Evolutionary conservation across 2,888 invertebrate genomes (phyloP), one percentile per base, ranked within the genome.

Genomic region (Osedax frankpressi): DNA sequence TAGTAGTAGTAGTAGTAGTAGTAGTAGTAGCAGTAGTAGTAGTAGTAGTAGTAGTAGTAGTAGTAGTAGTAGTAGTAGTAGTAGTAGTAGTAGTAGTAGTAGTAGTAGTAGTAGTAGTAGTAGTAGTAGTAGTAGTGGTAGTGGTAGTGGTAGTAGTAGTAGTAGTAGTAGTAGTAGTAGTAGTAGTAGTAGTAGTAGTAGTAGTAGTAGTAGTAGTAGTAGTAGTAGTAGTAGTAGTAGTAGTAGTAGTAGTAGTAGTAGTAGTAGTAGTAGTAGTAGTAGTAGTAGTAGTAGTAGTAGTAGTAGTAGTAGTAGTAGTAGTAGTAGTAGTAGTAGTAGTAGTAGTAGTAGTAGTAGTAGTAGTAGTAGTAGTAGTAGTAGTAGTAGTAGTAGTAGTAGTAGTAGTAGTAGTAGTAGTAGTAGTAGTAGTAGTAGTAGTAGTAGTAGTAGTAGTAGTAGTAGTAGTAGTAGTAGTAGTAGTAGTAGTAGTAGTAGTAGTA

Each of bases 11-110:
- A 72, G 63, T 1, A 72, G 72, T 70, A 72, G 72, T 70, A 67
- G 63, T 70, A 72, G 24, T 70, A 72, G 72, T 70, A 72, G 72
- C 29, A 72, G 72, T 28, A 59, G 67, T 28, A 72, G 72, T 3
- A 72, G 63, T 70, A 72, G 72, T 70, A 72, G 72, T 70, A 72
- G 72, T 70, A 72, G 72, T 70, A 72, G 72, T 3, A 72, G 63
- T 70, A 72, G 72, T 70, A 72, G 72, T 70, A 72, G 72, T 70
- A 71, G 72, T 70, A 72, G 72, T 70, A 72, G 72, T 70, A 67
- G 72, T 70, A 72, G 72, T 70, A 72, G 72, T 70, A 72, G 72
- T 70, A 72, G 70, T 70, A 72, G 72, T 70, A 72, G 72, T 70
- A 72, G 44, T 63, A 71, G 71, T 63, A 71, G 71, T 63, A 71